These are phyloP conservation scores for Lipotes vexillifer DNA, from an alignment of 2,113 vertebrate species.

Conservation along the genomic window DNA sequence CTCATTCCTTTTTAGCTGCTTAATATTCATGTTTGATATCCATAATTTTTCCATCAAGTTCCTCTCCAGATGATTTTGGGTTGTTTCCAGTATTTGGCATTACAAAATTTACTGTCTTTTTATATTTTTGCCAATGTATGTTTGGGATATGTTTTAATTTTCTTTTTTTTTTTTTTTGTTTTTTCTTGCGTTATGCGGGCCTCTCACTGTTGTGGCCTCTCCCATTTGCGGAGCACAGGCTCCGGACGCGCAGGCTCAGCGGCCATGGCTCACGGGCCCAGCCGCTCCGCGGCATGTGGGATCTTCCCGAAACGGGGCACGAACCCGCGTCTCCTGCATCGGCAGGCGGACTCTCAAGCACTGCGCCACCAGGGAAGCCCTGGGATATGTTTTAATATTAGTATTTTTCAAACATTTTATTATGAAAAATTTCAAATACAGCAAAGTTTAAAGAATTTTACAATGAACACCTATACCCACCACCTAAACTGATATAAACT, in stretches of 20 bases:
- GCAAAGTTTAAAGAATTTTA: background rate
- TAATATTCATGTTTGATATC: background rate
- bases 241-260: no score
- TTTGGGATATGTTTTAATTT: background rate
- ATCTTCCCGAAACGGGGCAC: no score
- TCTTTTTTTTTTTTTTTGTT: no score
- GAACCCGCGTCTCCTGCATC: no score
- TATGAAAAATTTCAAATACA: background rate
- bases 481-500: background rate
- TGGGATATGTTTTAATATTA: background rate
- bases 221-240: no score
- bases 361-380: no score
- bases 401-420: background rate
- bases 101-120: background rate
- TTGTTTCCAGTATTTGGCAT: background rate
- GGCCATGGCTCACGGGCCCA: no score
- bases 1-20: background rate
- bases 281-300: no score
- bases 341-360: no score
- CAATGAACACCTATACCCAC: background rate
- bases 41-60: background rate
- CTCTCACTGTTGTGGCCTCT: no score
- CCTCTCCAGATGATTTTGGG: background rate
- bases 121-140: background rate
- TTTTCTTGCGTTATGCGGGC: no score